Percentiles rank a stretch among this genome's conserved stretches.
Conservation (phyloP, 2,113 vertebrate species). For the Cyprinodon brontotheroides region DNA sequence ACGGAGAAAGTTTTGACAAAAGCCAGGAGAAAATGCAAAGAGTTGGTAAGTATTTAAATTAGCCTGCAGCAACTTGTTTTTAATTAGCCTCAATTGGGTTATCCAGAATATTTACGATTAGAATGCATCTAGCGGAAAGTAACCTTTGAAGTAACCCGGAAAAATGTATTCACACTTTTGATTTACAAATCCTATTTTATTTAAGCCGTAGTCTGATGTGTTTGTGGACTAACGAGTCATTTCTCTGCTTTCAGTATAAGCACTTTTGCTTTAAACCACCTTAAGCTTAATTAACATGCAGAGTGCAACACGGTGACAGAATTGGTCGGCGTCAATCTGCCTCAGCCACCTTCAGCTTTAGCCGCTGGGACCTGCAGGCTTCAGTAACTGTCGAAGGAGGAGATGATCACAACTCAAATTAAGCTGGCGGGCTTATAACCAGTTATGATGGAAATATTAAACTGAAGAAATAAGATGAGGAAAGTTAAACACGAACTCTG, state of each 20-base stretch:
- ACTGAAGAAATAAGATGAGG: slow-evolving; percentile 32
- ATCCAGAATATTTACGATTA: background rate
- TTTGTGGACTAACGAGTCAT: slow-evolving; percentile 53
- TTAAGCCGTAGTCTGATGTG: slow-evolving; percentile 23
- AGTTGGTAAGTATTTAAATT: background rate
- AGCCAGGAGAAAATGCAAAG: background rate
- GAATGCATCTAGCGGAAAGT: background rate
- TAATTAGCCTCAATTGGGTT: background rate
- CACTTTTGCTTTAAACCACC: slow-evolving; percentile 47
- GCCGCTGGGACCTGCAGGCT: slow-evolving; percentile 65
- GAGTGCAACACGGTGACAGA: slow-evolving; percentile 49
- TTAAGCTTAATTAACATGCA: slow-evolving; percentile 61
- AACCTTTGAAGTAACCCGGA: background rate
- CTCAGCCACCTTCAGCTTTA: slow-evolving; percentile 66
- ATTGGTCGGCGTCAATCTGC: slow-evolving; percentile 70
- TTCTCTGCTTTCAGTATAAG: slow-evolving; percentile 42
- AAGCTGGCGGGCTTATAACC: slow-evolving; percentile 62
- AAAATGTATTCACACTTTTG: slow-evolving; percentile 4
- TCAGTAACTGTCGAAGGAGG: slow-evolving; percentile 62
- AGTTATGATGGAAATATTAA: slow-evolving; percentile 69
- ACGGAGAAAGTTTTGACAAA: slow-evolving; percentile 8
- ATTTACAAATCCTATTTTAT: slow-evolving; percentile 34
- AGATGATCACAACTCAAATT: slow-evolving; percentile 70
- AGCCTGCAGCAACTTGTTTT: background rate
- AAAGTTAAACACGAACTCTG: background rate